phyloP scores from a whole-genome alignment of 2,797 vertebrate genomes.

The Alauda arvensis region DNA sequence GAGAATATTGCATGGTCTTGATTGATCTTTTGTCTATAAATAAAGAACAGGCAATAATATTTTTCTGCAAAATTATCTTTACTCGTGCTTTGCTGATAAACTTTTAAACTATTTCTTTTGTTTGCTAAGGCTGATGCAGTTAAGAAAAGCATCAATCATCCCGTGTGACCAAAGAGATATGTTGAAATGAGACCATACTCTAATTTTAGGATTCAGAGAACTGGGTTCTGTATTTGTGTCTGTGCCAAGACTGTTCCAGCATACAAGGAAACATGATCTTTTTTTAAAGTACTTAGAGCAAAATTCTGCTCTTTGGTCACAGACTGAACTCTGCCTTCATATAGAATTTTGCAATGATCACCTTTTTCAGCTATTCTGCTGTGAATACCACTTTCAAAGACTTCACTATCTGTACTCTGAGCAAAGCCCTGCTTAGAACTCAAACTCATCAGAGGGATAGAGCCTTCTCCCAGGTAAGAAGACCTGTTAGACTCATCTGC shows the following conservation, averaged over 20 bases:
- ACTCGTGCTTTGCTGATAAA: background rate
- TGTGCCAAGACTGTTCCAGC: constrained; percentile 37
- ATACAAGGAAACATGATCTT: constrained; percentile 29
- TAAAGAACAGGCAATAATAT: background rate
- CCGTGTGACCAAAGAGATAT: constrained; percentile 22
- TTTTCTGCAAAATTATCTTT: background rate
- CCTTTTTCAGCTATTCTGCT: background rate
- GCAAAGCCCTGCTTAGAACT: background rate
- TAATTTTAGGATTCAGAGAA: constrained; percentile 68
- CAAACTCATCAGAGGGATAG: rapidly evolving
- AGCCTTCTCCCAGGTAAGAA: background rate
- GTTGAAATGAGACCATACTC: constrained; percentile 34
- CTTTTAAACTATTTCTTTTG: constrained; percentile 3
- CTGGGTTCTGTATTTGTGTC: constrained; percentile 13
- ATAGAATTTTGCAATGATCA: background rate
- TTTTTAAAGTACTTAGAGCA: constrained; percentile 34
- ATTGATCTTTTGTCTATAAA: background rate
- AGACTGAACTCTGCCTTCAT: background rate
- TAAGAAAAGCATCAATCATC: constrained; percentile 15
- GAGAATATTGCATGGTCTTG: background rate
- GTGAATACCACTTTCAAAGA: background rate
- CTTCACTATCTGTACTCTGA: background rate
- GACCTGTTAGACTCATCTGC: background rate
- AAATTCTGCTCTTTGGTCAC: background rate
- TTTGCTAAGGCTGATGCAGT: background rate